phyloP scores from a whole-genome alignment of 2,113 vertebrate genomes.

The Labeo catla region DNA sequence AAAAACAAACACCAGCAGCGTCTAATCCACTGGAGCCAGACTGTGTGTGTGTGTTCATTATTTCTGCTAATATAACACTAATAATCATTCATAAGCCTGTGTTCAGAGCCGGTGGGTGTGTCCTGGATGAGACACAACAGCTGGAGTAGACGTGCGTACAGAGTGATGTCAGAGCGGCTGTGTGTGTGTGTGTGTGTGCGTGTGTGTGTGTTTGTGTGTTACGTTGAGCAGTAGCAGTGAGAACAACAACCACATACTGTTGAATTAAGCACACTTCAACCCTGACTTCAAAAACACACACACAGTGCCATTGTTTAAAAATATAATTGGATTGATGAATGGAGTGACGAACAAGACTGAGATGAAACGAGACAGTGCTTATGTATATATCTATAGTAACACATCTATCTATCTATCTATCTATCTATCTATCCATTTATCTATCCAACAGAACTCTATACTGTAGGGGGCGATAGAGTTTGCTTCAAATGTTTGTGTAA shows the following conservation, averaged over 20 bases:
- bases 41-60: conserved; percentile 31
- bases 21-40: conserved; percentile 28
- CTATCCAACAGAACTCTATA: background rate
- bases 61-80: conserved; percentile 41
- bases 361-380: conserved; percentile 30
- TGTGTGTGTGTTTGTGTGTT: conserved; percentile 30
- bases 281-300: conserved; percentile 25
- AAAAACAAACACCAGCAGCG: conserved; percentile 5
- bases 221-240: conserved; percentile 18
- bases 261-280: conserved; percentile 40
- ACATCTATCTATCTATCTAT: background rate
- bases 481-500: background rate
- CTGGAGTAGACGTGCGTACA: conserved; percentile 34
- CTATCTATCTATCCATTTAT: no score
- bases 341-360: conserved; percentile 19
- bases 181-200: background rate
- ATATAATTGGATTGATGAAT: conserved; percentile 44
- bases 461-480: background rate
- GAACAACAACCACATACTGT: conserved; percentile 3
- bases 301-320: conserved; percentile 11
- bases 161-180: background rate
- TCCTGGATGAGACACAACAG: conserved; percentile 33
- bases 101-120: background rate
- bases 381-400: conserved; percentile 13
- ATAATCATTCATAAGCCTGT: conserved; percentile 18